Evolutionary conservation across 2,888 invertebrate species (phyloP).

Genomic region (Harpalus rufipes): DNA sequence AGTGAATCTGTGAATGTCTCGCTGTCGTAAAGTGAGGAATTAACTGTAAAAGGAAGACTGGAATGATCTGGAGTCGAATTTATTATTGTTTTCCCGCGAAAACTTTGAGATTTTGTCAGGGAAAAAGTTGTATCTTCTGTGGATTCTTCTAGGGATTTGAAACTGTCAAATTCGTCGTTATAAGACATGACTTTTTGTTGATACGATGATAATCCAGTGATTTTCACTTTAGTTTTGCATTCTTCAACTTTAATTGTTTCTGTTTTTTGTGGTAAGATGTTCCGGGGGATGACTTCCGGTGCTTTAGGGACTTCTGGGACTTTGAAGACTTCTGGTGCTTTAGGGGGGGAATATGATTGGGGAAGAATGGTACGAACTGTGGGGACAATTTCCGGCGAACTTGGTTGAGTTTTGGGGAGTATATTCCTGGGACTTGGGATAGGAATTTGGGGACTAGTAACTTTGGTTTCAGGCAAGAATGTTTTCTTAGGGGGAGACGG

Average conservation of each 20-base stretch:
- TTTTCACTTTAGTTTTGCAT: conserved; percentile 75
- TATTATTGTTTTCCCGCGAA: conserved; percentile 77
- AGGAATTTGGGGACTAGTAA: conserved; percentile 70
- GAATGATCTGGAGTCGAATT: conserved; percentile 71
- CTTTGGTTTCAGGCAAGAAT: conserved; percentile 72
- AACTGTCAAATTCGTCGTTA: conserved; percentile 73
- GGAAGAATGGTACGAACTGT: conserved; percentile 46
- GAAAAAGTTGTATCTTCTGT: conserved; percentile 78
- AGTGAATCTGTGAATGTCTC: conserved; percentile 58
- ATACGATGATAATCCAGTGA: conserved; percentile 79
- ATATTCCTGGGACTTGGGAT: conserved; percentile 69
- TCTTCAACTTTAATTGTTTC: conserved; percentile 52
- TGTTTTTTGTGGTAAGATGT: conserved; percentile 18
- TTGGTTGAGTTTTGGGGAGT: conserved; percentile 64
- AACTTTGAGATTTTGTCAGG: conserved; percentile 86
- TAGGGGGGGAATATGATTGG: conserved; percentile 43
- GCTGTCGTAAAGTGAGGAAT: conserved; percentile 37
- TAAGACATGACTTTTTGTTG: conserved; percentile 79
- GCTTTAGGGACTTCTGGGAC: no score
- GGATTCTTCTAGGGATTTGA: conserved; percentile 75
- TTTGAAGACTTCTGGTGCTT: neutral
- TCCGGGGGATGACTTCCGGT: neutral
- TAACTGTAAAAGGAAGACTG: conserved; percentile 75
- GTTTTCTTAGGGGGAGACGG: conserved; percentile 73
- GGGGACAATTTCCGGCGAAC: conserved; percentile 49